A percentile compares a stretch with the other conserved stretches of the same genome.
Conservation (phyloP, 1,140 invertebrate species). For the Anoplolepis gracilipes region DNA sequence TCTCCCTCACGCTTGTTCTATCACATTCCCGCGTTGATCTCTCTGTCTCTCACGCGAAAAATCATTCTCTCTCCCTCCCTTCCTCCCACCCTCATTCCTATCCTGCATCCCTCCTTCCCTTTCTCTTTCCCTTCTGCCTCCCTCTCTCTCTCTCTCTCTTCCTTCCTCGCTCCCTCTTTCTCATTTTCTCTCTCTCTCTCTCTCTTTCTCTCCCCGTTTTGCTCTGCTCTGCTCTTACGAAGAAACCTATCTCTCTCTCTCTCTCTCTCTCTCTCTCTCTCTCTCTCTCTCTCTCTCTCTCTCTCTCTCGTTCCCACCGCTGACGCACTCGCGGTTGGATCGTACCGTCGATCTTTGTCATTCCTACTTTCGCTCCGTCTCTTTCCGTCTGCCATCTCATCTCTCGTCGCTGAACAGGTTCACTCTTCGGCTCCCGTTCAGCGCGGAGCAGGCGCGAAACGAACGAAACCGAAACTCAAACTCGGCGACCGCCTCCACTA, state of each 20-base stretch:
- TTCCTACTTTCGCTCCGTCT: conserved; percentile 10
- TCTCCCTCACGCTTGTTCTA: not conserved
- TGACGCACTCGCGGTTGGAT: conserved; percentile 32
- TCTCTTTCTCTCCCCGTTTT: not conserved
- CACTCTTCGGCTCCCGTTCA: conserved; percentile 70
- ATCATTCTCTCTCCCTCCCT: not conserved
- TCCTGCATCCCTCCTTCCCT: conserved; percentile 48
- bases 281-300: not conserved
- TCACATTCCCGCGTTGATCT: conserved; percentile 11
- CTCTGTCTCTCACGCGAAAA: conserved; percentile 28
- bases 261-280: conserved; percentile 12
- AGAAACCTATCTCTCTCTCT: not conserved
- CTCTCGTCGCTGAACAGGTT: conserved; percentile 54
- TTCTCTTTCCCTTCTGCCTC: conserved; percentile 21
- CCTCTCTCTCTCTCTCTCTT: conserved; percentile 8
- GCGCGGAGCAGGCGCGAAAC: conserved; percentile 73
- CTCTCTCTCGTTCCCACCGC: conserved; percentile 41
- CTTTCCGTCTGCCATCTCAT: not conserved
- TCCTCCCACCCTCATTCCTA: conserved; percentile 45
- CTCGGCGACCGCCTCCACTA: conserved; percentile 60
- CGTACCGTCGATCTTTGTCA: conserved; percentile 23
- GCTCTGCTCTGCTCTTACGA: not conserved
- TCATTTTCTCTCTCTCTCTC: conserved; percentile 24
- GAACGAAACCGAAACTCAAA: conserved; percentile 80
- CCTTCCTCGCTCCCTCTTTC: conserved; percentile 7